phyloP scores from a whole-genome alignment of 2,888 invertebrate species.

The Nemotelus nigrinus region DNA sequence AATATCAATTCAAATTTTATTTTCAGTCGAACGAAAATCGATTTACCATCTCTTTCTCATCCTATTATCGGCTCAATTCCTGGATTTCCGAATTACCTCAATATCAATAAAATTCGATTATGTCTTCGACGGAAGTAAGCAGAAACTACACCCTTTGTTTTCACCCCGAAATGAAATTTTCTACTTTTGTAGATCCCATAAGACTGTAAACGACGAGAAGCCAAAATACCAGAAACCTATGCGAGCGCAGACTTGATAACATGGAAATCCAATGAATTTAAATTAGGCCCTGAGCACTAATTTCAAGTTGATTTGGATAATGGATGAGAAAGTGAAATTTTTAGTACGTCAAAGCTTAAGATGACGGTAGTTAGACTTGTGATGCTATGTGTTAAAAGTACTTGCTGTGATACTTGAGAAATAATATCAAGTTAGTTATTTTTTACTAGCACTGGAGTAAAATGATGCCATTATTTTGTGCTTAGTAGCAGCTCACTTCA shows the following conservation, averaged over 20 bases:
- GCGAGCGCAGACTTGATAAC: too few relatives aligned
- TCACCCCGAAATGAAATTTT: constrained; percentile 12
- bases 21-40: background rate
- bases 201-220: constrained; percentile 14
- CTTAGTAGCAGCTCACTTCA: too few relatives aligned
- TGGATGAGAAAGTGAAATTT: background rate
- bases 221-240: background rate
- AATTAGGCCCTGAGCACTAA: constrained; percentile 8
- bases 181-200: constrained; percentile 7
- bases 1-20: too few relatives aligned
- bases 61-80: constrained; percentile 19
- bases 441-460: too few relatives aligned
- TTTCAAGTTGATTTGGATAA: constrained; percentile 31
- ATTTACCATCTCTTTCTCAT: constrained; percentile 17
- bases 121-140: background rate
- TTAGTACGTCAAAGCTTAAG: background rate
- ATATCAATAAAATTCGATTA: constrained; percentile 41
- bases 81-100: background rate
- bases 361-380: background rate
- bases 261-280: constrained; percentile 11
- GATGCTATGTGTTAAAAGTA: background rate
- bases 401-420: too few relatives aligned
- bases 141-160: background rate
- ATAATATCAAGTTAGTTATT: too few relatives aligned
- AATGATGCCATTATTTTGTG: too few relatives aligned